A percentile compares a stretch with the other conserved stretches of the same genome.
Conservation (phyloP, 2,797 vertebrate species). For the Chaunax sp. region DNA sequence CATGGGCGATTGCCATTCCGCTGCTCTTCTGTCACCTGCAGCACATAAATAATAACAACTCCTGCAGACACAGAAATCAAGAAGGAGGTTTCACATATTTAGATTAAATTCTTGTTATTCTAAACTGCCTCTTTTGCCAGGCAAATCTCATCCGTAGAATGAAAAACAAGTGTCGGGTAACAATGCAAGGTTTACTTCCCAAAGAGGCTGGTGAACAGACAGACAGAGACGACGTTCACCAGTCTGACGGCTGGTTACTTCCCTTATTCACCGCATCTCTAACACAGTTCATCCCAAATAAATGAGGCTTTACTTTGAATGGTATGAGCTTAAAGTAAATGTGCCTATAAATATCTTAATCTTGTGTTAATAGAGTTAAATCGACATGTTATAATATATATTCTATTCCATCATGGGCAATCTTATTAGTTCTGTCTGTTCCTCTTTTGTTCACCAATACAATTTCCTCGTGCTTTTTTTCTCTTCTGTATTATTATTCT, state of each 20-base stretch:
- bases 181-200: not conserved
- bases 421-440: not conserved
- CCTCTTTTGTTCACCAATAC: no score
- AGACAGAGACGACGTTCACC: not conserved
- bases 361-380: not conserved
- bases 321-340: not conserved
- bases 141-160: not conserved
- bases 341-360: not conserved
- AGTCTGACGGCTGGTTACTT: not conserved
- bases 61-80: conserved; percentile 17
- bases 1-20: conserved; percentile 93
- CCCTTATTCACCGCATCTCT: not conserved
- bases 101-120: not conserved
- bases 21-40: conserved; percentile 1
- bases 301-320: not conserved
- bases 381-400: not conserved
- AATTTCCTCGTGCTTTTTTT: no score
- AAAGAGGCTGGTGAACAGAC: not conserved
- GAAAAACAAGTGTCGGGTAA: not conserved
- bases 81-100: not conserved
- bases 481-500: not conserved
- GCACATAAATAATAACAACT: conserved; percentile 2
- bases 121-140: no score
- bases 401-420: no score
- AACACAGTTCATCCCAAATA: not conserved